These are phyloP conservation scores for Emydoidea blandingii DNA, from an alignment of 2,797 vertebrate genomes.

Conservation along the genomic window DNA sequence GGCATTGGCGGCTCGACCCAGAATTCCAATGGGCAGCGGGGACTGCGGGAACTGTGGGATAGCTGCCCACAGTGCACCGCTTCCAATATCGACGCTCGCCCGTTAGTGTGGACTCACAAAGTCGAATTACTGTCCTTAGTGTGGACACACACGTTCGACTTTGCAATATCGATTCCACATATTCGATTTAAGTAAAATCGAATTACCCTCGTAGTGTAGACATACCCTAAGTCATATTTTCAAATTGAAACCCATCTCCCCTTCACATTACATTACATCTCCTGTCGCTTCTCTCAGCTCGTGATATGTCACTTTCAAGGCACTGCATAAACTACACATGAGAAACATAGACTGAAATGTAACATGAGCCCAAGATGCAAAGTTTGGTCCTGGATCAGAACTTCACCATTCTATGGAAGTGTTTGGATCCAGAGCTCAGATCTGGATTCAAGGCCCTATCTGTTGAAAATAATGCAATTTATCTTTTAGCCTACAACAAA, in stretches of 20 bases:
- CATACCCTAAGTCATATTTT: conserved; percentile 67
- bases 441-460: neutral
- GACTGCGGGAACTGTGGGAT: no score
- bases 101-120: no score
- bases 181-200: no score
- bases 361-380: neutral
- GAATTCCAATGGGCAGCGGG: no score
- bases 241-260: conserved; percentile 40
- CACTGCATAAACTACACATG: conserved; percentile 58
- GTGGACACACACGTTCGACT: no score
- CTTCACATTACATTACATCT: conserved; percentile 38
- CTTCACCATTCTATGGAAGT: neutral
- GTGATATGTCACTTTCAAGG: conserved; percentile 50
- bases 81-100: no score
- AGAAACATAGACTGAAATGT: conserved; percentile 28
- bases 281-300: conserved; percentile 20
- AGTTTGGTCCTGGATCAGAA: neutral
- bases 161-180: no score
- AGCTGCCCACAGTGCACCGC: no score
- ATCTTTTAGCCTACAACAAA: conserved; percentile 35
- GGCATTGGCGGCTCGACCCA: no score
- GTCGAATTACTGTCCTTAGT: no score
- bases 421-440: neutral
- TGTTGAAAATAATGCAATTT: neutral
- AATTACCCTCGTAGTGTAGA: no score